A percentile compares a stretch with the other conserved stretches of the same genome.
Evolutionary conservation across 2,113 vertebrate species (phyloP).

Genomic region (Hylia prasina): DNA sequence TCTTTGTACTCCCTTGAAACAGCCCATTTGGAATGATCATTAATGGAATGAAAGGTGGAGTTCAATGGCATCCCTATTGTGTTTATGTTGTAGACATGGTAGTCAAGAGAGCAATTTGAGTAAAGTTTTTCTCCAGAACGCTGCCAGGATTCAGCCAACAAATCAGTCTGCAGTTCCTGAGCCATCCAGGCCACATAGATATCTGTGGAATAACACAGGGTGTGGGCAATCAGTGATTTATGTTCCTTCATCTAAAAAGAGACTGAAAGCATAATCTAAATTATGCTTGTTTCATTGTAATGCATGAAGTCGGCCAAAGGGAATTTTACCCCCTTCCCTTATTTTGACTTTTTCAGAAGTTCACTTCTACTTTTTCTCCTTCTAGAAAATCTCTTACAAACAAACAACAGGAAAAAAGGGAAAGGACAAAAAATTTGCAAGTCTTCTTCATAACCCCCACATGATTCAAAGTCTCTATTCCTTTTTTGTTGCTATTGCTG

Average conservation of each 20-base stretch:
- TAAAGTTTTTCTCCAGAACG: slow-evolving; percentile 70
- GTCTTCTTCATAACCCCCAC: not conserved
- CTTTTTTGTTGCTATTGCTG: not conserved
- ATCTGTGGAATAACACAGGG: slow-evolving; percentile 70
- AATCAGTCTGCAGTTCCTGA: slow-evolving; percentile 78
- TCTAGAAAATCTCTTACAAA: not conserved
- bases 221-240: not conserved
- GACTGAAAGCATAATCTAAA: not conserved
- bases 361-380: not conserved
- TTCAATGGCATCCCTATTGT: slow-evolving; percentile 63
- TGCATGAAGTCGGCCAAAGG: not conserved
- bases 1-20: slow-evolving; percentile 70
- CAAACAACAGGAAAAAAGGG: not conserved
- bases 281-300: fast-evolving
- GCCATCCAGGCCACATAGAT: slow-evolving; percentile 90
- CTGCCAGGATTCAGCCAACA: slow-evolving; percentile 88
- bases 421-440: not conserved
- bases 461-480: not conserved
- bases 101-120: slow-evolving; percentile 89
- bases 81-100: slow-evolving; percentile 84
- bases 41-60: slow-evolving; percentile 72
- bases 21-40: slow-evolving; percentile 94
- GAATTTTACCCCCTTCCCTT: not conserved
- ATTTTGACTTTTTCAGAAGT: not conserved
- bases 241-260: not conserved